Conservation (phyloP, 2,797 vertebrate genomes). For the Cuculus canorus region DNA sequence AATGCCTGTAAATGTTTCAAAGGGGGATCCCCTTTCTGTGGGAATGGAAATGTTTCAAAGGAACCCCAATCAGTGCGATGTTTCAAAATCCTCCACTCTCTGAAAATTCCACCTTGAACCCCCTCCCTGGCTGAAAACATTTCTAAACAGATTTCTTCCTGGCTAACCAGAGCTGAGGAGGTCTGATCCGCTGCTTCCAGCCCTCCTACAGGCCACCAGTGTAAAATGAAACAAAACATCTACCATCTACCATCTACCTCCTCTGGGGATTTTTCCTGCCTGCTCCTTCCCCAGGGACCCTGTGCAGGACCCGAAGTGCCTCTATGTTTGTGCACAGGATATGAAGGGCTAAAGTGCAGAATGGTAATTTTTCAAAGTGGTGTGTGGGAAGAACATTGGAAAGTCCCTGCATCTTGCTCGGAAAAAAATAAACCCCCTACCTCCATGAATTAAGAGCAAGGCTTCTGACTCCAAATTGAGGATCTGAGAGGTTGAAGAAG, state of each 20-base stretch:
- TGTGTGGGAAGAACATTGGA: constrained; percentile 37
- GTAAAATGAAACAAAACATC: constrained; percentile 51
- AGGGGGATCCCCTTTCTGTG: constrained; percentile 40
- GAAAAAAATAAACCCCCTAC: constrained; percentile 32
- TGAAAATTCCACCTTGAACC: not conserved
- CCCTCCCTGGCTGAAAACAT: not conserved
- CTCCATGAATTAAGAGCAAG: constrained; percentile 33
- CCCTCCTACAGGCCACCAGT: not conserved
- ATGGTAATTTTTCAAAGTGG: constrained; percentile 50
- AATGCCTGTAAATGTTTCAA: constrained; percentile 55
- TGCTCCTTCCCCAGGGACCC: constrained; percentile 24
- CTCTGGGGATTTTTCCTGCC: constrained; percentile 49
- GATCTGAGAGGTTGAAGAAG: not conserved
- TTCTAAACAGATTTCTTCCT: constrained; percentile 54
- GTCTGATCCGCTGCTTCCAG: constrained; percentile 13
- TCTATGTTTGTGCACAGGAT: constrained; percentile 51
- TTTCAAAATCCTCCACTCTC: constrained; percentile 55
- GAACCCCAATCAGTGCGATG: constrained; percentile 4
- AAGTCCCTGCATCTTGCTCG: constrained; percentile 36
- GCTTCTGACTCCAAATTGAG: not conserved
- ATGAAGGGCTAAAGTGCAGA: constrained; percentile 37
- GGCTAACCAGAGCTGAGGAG: constrained; percentile 2
- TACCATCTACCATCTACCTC: constrained; percentile 15
- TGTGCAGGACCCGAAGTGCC: constrained; percentile 2
- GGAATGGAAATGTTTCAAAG: constrained; percentile 62